Evolutionary conservation across 2,888 invertebrate species (phyloP).

Genomic region (Nomada flava): DNA sequence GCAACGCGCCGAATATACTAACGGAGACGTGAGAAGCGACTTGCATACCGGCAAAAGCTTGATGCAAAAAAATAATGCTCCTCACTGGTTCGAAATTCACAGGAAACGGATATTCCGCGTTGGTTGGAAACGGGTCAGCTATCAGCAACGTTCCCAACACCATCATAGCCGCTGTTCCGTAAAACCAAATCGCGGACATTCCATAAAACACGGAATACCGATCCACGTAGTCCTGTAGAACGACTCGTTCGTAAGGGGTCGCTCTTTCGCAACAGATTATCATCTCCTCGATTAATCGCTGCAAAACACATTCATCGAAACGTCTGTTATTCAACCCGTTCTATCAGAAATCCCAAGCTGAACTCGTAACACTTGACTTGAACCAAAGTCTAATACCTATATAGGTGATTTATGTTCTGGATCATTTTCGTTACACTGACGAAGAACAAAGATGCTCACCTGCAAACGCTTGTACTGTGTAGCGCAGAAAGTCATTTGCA

Average conservation of each 20-base stretch:
- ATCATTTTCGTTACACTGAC: too few species aligned
- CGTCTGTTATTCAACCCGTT: too few species aligned
- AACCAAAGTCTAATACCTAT: too few species aligned
- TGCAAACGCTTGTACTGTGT: constrained; percentile 30
- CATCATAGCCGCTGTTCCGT: constrained; percentile 54
- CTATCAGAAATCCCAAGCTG: too few species aligned
- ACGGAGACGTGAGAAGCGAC: constrained; percentile 65
- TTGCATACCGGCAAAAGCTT: constrained; percentile 71
- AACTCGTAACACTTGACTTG: background rate
- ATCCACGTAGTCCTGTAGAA: constrained; percentile 72
- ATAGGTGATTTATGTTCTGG: too few species aligned
- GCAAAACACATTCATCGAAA: background rate
- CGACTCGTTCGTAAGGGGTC: constrained; percentile 51
- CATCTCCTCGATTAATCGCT: constrained; percentile 59
- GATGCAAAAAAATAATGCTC: constrained; percentile 68
- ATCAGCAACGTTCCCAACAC: constrained; percentile 68
- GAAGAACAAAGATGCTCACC: constrained; percentile 40
- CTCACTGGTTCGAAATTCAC: constrained; percentile 55
- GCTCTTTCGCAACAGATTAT: constrained; percentile 56
- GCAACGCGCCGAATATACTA: constrained; percentile 68
- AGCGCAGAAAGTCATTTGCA: background rate
- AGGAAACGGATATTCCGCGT: constrained; percentile 77
- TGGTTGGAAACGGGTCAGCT: constrained; percentile 70
- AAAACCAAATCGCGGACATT: constrained; percentile 56
- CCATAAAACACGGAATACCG: constrained; percentile 68